Conservation (phyloP, 2,113 vertebrate species). For the Rhinoderma darwinii region DNA sequence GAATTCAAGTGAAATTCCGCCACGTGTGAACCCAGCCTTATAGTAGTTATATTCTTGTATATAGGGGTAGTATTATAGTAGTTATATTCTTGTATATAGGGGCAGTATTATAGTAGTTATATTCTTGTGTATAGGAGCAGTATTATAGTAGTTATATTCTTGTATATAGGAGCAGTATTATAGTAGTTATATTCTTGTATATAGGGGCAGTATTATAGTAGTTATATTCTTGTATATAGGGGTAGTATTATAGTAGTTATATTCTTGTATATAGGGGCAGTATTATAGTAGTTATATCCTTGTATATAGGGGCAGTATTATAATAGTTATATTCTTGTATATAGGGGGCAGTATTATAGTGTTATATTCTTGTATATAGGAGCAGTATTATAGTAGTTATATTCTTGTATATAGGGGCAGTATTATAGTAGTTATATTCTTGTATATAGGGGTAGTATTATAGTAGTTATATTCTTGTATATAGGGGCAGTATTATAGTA, state of each 20-base stretch:
- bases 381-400: too few species aligned
- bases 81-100: too few species aligned
- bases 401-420: too few species aligned
- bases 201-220: not conserved
- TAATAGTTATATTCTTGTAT: conserved; percentile 5
- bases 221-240: not conserved
- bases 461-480: not conserved
- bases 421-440: not conserved
- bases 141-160: too few species aligned
- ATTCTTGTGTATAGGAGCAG: too few species aligned
- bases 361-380: not conserved
- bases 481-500: not conserved
- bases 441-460: not conserved
- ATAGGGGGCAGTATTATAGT: not conserved
- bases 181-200: too few species aligned
- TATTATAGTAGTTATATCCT: not conserved
- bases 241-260: not conserved
- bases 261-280: not conserved
- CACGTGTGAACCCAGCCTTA: too few species aligned
- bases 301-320: not conserved
- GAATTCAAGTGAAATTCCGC: too few species aligned
- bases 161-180: too few species aligned
- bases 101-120: too few species aligned
- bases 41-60: too few species aligned
- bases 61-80: too few species aligned